Conservation (phyloP, 2,888 invertebrate genomes). For the Glyphotaelius pellucidus region DNA sequence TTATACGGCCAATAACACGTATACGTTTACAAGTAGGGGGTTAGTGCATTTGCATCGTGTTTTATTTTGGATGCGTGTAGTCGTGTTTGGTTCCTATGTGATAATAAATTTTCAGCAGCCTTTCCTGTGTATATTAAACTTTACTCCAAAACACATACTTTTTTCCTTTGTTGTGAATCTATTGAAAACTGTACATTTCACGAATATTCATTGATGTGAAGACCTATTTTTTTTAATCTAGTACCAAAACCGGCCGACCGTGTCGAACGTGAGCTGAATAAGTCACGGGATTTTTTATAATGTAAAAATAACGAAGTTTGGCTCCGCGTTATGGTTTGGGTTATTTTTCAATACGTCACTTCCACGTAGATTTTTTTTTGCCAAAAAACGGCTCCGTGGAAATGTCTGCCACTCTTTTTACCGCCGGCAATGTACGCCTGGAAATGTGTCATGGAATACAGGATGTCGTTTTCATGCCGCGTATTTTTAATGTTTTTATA, state of each 20-base stretch:
- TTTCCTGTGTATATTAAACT: no score
- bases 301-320: neutral
- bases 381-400: neutral
- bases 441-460: neutral
- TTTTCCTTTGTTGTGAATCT: neutral
- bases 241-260: neutral
- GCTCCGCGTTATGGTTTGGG: neutral
- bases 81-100: no score
- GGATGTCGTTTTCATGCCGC: neutral
- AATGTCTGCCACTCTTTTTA: neutral
- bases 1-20: no score
- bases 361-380: neutral
- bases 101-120: no score
- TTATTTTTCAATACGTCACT: constrained; percentile 23
- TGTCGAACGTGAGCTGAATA: neutral
- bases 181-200: neutral
- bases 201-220: neutral
- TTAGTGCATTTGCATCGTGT: no score
- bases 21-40: no score
- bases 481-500: neutral
- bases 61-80: no score
- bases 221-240: neutral
- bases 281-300: neutral
- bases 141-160: no score
- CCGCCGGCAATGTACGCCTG: neutral